Base-by-base conservation (phyloP, 2,888 invertebrate genomes). In the Chrysotoxum bicinctum region DNA sequence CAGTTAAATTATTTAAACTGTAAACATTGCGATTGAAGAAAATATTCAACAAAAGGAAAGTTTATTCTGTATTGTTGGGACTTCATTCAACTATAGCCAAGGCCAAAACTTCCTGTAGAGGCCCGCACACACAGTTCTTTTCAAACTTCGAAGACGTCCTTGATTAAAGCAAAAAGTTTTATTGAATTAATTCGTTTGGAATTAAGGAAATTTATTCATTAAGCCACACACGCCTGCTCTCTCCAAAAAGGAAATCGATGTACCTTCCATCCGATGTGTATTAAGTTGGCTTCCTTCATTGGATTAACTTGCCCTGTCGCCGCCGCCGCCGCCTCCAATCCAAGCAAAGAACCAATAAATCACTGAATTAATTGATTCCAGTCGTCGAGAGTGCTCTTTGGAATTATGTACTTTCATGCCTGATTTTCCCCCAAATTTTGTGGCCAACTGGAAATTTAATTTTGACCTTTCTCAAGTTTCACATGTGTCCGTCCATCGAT, bases 331-430 rank as follows among this genome's bases (percentile, higher is more conserved):
- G n/a, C 26, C 19, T 0, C 26, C 14, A 9, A n/a, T 3, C 14
- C 16, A 32, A 21, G 3, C 9, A 40, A 62, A 26, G 26, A 35
- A 32, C 66, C 66, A 66, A 66, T 66, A 66, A 66, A 66, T 66
- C 66, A 66, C 66, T 66, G 66, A 66, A 66, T 66, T 66, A 66
- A 66, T 66, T 66, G 66, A 66, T 66, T 50, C 66, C 32, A 66
- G 66, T 66, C 66, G 50, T 50, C 66, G 66, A 35, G 32, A 19
- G 35, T 48, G 50, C 48, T 66, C 66, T 66, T 66, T 35, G 68
- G 62, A 77, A 82, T 82, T 72, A 58, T 58, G 35, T 58, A 68
- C 82, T 73, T 82, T 68, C 66, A 77, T 79, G 48, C 43, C 58
- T 64, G 58, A 54, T 69, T 62, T 64, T 79, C 48, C 56, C 69